phyloP scores from a whole-genome alignment of 2,797 vertebrate genomes.

The Podarcis siculus region DNA sequence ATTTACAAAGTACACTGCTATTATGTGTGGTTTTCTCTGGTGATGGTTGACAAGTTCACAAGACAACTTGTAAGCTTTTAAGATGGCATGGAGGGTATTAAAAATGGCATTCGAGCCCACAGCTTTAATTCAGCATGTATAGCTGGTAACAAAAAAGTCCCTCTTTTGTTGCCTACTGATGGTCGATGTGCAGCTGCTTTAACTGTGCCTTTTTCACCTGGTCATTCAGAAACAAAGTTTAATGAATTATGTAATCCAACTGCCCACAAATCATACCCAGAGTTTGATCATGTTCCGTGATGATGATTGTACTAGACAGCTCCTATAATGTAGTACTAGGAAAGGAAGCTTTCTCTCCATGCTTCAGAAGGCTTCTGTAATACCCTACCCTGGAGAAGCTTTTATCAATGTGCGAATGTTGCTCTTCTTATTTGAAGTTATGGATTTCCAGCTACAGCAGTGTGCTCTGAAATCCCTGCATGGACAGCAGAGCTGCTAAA shows the following conservation, averaged over 20 bases:
- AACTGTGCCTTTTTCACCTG: background rate
- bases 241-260: constrained; percentile 18
- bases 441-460: constrained; percentile 5
- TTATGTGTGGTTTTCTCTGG: background rate
- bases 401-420: background rate
- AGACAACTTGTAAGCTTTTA: background rate
- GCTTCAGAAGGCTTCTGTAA: constrained; percentile 16
- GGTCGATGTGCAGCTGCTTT: background rate
- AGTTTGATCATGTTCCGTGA: background rate
- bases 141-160: background rate
- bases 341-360: constrained; percentile 18
- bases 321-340: background rate
- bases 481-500: background rate
- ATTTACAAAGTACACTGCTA: background rate
- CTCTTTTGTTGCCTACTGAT: background rate
- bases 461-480: constrained; percentile 25
- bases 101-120: background rate
- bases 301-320: constrained; percentile 1
- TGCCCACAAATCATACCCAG: background rate
- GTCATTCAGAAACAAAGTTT: constrained; percentile 8
- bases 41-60: background rate
- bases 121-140: background rate
- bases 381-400: background rate
- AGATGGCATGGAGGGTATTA: background rate
- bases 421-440: constrained; percentile 29